Percentiles rank a stretch among this genome's conserved stretches.
Evolutionary conservation across 2,888 invertebrate genomes (phyloP).

Genomic region (Dynastes hyllus): DNA sequence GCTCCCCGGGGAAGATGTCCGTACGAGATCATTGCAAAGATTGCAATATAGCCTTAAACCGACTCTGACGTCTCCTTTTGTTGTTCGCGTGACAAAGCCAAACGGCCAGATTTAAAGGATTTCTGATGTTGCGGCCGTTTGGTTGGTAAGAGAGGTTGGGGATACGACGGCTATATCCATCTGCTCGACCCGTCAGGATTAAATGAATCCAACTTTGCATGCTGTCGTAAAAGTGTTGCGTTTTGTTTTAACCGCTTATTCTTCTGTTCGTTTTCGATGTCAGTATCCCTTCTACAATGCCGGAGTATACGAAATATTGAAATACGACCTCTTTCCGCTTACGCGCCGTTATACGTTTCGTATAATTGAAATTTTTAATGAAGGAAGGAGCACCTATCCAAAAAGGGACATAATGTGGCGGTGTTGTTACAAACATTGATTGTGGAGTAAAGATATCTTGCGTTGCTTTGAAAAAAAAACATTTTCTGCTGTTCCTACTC

Average conservation of each 20-base stretch:
- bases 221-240: slow-evolving; percentile 45
- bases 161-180: slow-evolving; percentile 7
- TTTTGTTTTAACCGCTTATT: slow-evolving; percentile 2
- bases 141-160: not conserved
- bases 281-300: not conserved
- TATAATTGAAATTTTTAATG: slow-evolving; percentile 28
- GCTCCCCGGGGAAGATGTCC: slow-evolving; percentile 9
- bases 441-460: too few relatives aligned
- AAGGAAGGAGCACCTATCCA: not conserved
- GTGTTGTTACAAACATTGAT: too few relatives aligned
- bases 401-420: too few relatives aligned
- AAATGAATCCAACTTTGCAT: slow-evolving; percentile 41
- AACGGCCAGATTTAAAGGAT: slow-evolving; percentile 46
- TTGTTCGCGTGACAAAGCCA: slow-evolving; percentile 35
- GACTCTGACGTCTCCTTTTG: slow-evolving; percentile 38
- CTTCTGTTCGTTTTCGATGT: not conserved
- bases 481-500: too few relatives aligned
- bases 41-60: slow-evolving; percentile 40
- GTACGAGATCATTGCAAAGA: slow-evolving; percentile 24
- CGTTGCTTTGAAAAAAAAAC: too few relatives aligned
- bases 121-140: slow-evolving; percentile 37
- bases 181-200: slow-evolving; percentile 32
- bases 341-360: not conserved
- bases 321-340: slow-evolving; percentile 8
- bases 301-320: slow-evolving; percentile 24